Conservation (phyloP, 2,888 invertebrate species). For the Coenonympha arcania region DNA sequence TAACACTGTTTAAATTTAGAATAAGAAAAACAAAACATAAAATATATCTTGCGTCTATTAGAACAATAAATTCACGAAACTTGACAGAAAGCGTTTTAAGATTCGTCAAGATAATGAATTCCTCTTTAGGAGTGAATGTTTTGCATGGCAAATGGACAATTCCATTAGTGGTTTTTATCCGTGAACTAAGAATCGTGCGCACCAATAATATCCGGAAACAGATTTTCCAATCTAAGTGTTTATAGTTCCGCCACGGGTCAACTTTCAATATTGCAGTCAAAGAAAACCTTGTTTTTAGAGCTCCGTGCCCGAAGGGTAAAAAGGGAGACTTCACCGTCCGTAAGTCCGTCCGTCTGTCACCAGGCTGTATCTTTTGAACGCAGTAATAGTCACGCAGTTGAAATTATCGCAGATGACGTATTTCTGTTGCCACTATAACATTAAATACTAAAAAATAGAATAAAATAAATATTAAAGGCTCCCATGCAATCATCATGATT, state of each 20-base stretch:
- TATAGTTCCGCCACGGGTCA: slow-evolving; percentile 11
- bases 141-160: slow-evolving; percentile 11
- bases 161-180: slow-evolving; percentile 11
- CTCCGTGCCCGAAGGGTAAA: too few species aligned
- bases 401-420: too few species aligned
- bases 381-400: too few species aligned
- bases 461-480: too few species aligned
- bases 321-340: too few species aligned
- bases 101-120: slow-evolving; percentile 15
- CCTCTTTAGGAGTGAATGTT: slow-evolving; percentile 12
- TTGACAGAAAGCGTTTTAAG: slow-evolving; percentile 13
- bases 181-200: slow-evolving; percentile 13
- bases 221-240: slow-evolving; percentile 12
- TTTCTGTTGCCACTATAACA: too few species aligned
- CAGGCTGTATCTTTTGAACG: too few species aligned
- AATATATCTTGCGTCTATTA: background rate
- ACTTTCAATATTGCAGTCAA: too few species aligned
- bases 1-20: background rate
- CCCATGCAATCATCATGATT: too few species aligned
- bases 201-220: slow-evolving; percentile 8
- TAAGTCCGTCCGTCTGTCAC: too few species aligned
- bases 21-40: background rate
- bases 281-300: too few species aligned
- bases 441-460: too few species aligned
- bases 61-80: slow-evolving; percentile 9